Percentiles rank a stretch among this genome's conserved stretches.
These are phyloP conservation scores for Bicyclus anynana DNA, from an alignment of 1,140 invertebrate genomes.

Conservation along the genomic window DNA sequence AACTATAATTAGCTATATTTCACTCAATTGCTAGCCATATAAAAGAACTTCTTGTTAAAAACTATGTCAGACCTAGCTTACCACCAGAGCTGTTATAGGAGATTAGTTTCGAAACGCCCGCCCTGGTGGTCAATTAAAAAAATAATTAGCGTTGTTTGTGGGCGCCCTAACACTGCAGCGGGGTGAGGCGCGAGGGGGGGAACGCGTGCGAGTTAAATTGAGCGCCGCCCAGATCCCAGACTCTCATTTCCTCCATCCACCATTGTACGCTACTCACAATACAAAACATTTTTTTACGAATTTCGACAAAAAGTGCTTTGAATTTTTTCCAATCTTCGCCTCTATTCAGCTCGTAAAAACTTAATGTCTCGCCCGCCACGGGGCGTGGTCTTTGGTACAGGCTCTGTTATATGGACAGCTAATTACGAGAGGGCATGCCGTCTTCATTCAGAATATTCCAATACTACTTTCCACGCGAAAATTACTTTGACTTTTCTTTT, in stretches of 20 bases:
- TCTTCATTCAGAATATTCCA: constrained; percentile 5
- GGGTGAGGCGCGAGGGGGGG: constrained; percentile 23
- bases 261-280: constrained; percentile 73
- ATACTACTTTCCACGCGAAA: background rate
- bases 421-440: constrained; percentile 20
- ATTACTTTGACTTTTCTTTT: background rate
- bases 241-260: constrained; percentile 68
- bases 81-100: too few species aligned
- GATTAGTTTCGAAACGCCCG: too few species aligned
- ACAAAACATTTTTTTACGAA: constrained; percentile 75
- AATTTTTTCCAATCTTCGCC: constrained; percentile 75
- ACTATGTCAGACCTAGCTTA: too few species aligned
- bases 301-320: constrained; percentile 74
- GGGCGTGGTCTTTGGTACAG: constrained; percentile 34
- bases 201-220: constrained; percentile 64
- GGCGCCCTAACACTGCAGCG: constrained; percentile 13
- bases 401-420: constrained; percentile 18
- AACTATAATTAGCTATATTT: too few species aligned
- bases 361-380: constrained; percentile 58
- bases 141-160: constrained; percentile 7
- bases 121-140: too few species aligned
- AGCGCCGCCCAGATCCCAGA: constrained; percentile 59
- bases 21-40: too few species aligned
- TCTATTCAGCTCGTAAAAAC: constrained; percentile 67
- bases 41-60: too few species aligned